Conservation (phyloP, 1,140 invertebrate genomes). For the Drosophila sturtevanti region DNA sequence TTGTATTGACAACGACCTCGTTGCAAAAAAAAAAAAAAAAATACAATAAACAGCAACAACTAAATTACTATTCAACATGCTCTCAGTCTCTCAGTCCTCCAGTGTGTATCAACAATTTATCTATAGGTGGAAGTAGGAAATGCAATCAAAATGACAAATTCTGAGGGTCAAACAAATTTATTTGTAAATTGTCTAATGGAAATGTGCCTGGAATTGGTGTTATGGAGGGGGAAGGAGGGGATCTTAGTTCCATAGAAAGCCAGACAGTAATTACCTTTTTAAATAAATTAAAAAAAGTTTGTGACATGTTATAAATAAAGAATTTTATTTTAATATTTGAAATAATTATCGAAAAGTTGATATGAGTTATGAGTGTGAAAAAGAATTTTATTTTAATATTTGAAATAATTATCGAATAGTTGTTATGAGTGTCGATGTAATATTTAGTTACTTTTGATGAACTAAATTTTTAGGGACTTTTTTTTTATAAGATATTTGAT, state of each 20-base stretch:
- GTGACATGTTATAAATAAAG: too few species aligned
- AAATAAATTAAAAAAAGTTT: neutral
- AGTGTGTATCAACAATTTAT: constrained; percentile 51
- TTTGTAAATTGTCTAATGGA: constrained; percentile 12
- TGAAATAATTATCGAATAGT: too few species aligned
- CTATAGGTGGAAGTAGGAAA: constrained; percentile 70
- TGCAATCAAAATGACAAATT: constrained; percentile 56
- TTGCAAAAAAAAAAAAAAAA: constrained; percentile 10
- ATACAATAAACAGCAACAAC: constrained; percentile 29
- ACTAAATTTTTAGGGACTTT: too few species aligned
- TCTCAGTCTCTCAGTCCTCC: constrained; percentile 27
- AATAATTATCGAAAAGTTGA: too few species aligned
- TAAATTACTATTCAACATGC: constrained; percentile 55
- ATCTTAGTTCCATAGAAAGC: neutral
- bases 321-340: too few species aligned
- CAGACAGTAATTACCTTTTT: neutral
- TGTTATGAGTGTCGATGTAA: too few species aligned
- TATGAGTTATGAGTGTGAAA: too few species aligned
- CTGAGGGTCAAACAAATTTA: constrained; percentile 61
- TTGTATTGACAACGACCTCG: constrained; percentile 19
- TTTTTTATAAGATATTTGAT: too few species aligned
- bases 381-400: too few species aligned
- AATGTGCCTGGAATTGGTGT: neutral
- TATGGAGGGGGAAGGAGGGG: too few species aligned
- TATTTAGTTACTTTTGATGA: too few species aligned